These are phyloP conservation scores for Brachionus koreanus DNA, from an alignment of 1,140 invertebrate genomes.

Conservation along the genomic window DNA sequence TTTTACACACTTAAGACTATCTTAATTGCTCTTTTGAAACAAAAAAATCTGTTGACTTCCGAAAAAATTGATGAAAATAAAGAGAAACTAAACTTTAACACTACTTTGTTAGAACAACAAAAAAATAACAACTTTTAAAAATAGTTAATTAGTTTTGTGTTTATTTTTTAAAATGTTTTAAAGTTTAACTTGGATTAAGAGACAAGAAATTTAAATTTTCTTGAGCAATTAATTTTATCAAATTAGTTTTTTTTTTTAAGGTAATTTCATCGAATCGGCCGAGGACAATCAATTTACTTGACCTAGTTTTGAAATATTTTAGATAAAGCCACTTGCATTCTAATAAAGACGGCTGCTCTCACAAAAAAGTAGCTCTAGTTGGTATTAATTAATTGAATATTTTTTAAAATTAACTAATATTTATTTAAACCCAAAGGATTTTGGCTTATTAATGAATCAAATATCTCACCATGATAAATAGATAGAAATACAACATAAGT, in stretches of 20 bases:
- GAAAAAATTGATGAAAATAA: neutral
- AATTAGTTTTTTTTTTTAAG: neutral
- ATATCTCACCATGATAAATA: neutral
- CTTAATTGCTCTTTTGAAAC: too few species aligned
- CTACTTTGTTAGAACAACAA: neutral
- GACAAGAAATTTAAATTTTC: neutral
- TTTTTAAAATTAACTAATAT: neutral
- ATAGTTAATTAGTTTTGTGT: neutral
- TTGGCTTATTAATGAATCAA: neutral
- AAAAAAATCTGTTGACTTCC: neutral
- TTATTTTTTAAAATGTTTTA: neutral
- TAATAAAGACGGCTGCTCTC: neutral
- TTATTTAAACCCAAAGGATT: neutral
- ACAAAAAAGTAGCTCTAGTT: too few species aligned
- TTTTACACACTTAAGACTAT: neutral
- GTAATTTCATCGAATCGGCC: neutral
- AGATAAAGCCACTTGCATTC: neutral
- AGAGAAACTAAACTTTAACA: neutral
- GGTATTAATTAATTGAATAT: neutral
- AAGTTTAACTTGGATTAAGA: neutral
- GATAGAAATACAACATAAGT: neutral
- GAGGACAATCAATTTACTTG: neutral
- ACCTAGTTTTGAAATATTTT: neutral
- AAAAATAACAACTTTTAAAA: neutral
- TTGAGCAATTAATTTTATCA: neutral